Conservation (phyloP, 2,797 vertebrate genomes). For the Sebastiscus albofasciatus region DNA sequence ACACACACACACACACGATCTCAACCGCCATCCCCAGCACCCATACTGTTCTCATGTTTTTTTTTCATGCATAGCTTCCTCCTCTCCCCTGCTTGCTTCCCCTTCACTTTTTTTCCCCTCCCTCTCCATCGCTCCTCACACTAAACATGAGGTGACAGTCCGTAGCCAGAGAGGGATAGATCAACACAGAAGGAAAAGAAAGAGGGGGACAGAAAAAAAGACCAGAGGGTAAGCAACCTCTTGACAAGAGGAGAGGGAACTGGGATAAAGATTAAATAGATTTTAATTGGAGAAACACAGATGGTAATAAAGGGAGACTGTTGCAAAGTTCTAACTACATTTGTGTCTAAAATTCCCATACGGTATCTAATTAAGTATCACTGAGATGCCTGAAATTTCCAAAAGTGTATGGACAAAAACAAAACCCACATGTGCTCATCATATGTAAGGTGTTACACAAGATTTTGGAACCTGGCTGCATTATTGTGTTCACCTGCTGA, state of each 20-base stretch:
- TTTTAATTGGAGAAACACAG: slow-evolving; percentile 14
- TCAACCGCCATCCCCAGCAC: slow-evolving; percentile 25
- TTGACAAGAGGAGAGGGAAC: slow-evolving; percentile 16
- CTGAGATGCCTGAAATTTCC: neutral
- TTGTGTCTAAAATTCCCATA: neutral
- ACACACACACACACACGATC: slow-evolving; percentile 32
- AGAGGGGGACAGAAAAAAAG: slow-evolving; percentile 14
- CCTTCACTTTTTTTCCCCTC: slow-evolving; percentile 24
- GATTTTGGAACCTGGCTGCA: neutral
- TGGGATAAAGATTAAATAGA: slow-evolving; percentile 28
- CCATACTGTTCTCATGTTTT: slow-evolving; percentile 34
- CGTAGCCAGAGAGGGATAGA: slow-evolving; percentile 51
- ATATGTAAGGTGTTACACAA: neutral
- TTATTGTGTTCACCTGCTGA: neutral
- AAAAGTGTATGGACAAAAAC: neutral
- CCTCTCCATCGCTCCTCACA: slow-evolving; percentile 47
- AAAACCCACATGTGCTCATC: neutral
- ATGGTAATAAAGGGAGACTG: neutral
- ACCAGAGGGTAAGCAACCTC: slow-evolving; percentile 46
- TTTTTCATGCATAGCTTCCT: slow-evolving; percentile 50
- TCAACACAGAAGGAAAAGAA: slow-evolving; percentile 42
- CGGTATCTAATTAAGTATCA: neutral
- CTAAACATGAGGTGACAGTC: slow-evolving; percentile 72
- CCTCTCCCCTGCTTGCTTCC: slow-evolving; percentile 32
- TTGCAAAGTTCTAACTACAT: slow-evolving; percentile 6